A percentile compares a stretch with the other conserved stretches of the same genome.
Conservation (phyloP, 30 jellyfish, hydroid and myxozoan species). For the Aurelia coerulea region DNA sequence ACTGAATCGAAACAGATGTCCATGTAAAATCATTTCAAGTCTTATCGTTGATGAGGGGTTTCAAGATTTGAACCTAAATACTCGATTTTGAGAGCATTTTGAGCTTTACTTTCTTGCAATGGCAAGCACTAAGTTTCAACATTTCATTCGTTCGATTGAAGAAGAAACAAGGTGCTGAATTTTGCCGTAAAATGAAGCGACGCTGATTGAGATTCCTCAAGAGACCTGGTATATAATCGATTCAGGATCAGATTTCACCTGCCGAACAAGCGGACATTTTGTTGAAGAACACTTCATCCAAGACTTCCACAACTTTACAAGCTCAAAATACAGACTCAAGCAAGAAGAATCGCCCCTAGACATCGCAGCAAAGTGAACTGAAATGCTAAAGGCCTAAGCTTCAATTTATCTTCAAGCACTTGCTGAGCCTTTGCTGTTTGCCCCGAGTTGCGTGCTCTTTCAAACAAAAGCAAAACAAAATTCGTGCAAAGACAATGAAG, state of each 20-base stretch:
- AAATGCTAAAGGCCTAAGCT: not conserved
- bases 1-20: slow-evolving; percentile 59
- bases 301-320: not conserved
- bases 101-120: too few relatives aligned
- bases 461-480: slow-evolving; percentile 41
- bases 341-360: too few relatives aligned
- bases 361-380: too few relatives aligned
- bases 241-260: slow-evolving; percentile 39
- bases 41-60: slow-evolving; percentile 25
- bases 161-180: not conserved
- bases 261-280: slow-evolving; percentile 43
- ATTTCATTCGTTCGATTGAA: too few relatives aligned
- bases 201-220: not conserved
- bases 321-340: too few relatives aligned
- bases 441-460: slow-evolving; percentile 35
- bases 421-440: slow-evolving; percentile 44
- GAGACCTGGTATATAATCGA: not conserved
- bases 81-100: too few relatives aligned
- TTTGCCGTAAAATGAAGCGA: too few relatives aligned
- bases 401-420: slow-evolving; percentile 7
- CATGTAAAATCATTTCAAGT: slow-evolving; percentile 48
- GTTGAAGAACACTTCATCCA: not conserved
- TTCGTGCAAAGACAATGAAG: slow-evolving; percentile 29
- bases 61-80: slow-evolving; percentile 4
- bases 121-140: too few relatives aligned